phyloP scores from a whole-genome alignment of 2,888 invertebrate genomes.

The Euspilapteryx auroguttella region DNA sequence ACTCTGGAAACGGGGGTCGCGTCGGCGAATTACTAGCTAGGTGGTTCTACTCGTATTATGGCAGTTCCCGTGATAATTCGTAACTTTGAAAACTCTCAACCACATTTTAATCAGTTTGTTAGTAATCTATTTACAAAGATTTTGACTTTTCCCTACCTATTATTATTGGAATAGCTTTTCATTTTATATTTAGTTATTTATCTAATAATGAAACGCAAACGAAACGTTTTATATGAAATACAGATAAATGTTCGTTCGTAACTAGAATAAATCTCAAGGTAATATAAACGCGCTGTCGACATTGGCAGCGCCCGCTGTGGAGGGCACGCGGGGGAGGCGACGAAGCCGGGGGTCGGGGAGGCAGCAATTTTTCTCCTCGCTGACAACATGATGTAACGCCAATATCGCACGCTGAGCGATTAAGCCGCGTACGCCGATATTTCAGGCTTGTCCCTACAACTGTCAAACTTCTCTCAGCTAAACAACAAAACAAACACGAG shows the following conservation, averaged over 20 bases:
- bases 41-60: slow-evolving; percentile 16
- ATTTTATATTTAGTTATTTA: no score
- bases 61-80: slow-evolving; percentile 15
- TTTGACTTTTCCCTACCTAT: no score
- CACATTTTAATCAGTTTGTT: no score
- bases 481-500: no score
- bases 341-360: slow-evolving; percentile 23
- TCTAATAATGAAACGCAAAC: no score
- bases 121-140: no score
- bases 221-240: slow-evolving; percentile 11
- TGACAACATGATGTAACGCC: slow-evolving; percentile 62
- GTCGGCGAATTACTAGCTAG: slow-evolving; percentile 23
- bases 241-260: slow-evolving; percentile 42
- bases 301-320: slow-evolving; percentile 19
- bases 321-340: slow-evolving; percentile 17
- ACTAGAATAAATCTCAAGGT: slow-evolving; percentile 50
- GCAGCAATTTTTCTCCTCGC: slow-evolving; percentile 58
- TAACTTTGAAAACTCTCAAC: slow-evolving; percentile 14
- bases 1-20: slow-evolving; percentile 26
- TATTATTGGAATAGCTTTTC: no score
- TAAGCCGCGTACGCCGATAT: slow-evolving; percentile 59
- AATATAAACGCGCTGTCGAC: slow-evolving; percentile 53
- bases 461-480: slow-evolving; percentile 44
- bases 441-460: slow-evolving; percentile 58
- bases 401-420: slow-evolving; percentile 60